phyloP scores from a whole-genome alignment of 2,797 vertebrate species.

The Gobio occitaniae region DNA sequence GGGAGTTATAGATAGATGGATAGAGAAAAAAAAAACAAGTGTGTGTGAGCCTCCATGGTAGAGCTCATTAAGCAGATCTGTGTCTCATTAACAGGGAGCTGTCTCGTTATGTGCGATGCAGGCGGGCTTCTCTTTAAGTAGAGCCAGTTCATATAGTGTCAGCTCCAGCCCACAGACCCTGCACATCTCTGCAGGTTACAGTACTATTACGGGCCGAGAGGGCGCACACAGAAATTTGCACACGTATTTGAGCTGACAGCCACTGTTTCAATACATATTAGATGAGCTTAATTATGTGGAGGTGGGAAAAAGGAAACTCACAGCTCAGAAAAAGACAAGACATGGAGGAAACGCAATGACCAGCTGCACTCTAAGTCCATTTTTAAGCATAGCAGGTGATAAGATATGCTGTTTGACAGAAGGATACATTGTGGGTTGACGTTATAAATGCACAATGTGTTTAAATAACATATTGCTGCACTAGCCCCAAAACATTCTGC shows the following conservation, averaged over 20 bases:
- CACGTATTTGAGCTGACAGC: slow-evolving; percentile 31
- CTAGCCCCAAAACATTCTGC: neutral
- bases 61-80: slow-evolving; percentile 62
- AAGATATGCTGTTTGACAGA: slow-evolving; percentile 2
- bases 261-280: slow-evolving; percentile 45
- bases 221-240: slow-evolving; percentile 11
- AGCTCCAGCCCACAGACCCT: slow-evolving; percentile 44
- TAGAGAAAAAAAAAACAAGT: slow-evolving; percentile 14
- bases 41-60: slow-evolving; percentile 33
- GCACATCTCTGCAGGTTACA: slow-evolving; percentile 32
- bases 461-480: neutral
- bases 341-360: neutral
- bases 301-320: slow-evolving; percentile 28
- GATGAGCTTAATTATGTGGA: slow-evolving; percentile 52
- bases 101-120: slow-evolving; percentile 54
- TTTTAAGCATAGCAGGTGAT: neutral
- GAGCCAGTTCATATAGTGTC: slow-evolving; percentile 36
- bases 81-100: slow-evolving; percentile 57
- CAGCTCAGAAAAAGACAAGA: slow-evolving; percentile 16
- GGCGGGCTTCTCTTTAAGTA: slow-evolving; percentile 43
- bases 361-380: neutral
- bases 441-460: slow-evolving; percentile 1
- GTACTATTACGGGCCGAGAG: slow-evolving; percentile 34
- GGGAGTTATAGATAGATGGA: slow-evolving; percentile 27
- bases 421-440: neutral